These are phyloP conservation scores for Ornithorhynchus anatinus DNA, from an alignment of 2,113 vertebrate species.

Conservation along the genomic window DNA sequence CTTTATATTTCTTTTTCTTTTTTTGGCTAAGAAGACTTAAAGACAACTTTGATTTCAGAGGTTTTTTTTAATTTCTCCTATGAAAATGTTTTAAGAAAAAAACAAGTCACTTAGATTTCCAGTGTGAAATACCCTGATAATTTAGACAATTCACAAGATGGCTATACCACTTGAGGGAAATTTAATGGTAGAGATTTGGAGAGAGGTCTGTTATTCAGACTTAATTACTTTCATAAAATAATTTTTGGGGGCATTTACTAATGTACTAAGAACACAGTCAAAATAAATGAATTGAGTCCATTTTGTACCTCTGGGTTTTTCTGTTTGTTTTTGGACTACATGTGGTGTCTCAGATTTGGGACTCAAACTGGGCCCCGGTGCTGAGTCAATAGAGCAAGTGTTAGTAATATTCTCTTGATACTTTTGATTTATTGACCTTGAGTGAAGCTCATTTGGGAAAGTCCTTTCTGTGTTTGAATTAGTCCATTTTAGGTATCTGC, in stretches of 20 bases:
- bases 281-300: conserved; percentile 34
- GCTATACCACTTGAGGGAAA: conserved; percentile 12
- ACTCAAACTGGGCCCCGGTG: no score
- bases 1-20: conserved; percentile 18
- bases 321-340: no score
- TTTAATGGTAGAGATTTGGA: conserved; percentile 40
- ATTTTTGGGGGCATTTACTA: conserved; percentile 28
- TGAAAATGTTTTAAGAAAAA: conserved; percentile 48
- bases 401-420: no score
- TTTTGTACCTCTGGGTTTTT: no score
- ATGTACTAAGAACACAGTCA: conserved; percentile 33
- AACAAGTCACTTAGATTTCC: conserved; percentile 31
- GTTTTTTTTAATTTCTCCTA: conserved; percentile 35
- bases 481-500: no score
- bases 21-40: conserved; percentile 24
- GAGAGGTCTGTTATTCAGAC: conserved; percentile 22
- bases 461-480: no score
- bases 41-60: conserved; percentile 35
- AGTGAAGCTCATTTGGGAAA: no score
- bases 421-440: no score
- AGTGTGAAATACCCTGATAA: no score
- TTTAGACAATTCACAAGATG: background rate
- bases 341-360: no score
- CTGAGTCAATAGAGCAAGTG: no score
- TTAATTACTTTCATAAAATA: conserved; percentile 36